Evolutionary conservation across 2,888 invertebrate species (phyloP).

Genomic region (Zelleria hepariella): DNA sequence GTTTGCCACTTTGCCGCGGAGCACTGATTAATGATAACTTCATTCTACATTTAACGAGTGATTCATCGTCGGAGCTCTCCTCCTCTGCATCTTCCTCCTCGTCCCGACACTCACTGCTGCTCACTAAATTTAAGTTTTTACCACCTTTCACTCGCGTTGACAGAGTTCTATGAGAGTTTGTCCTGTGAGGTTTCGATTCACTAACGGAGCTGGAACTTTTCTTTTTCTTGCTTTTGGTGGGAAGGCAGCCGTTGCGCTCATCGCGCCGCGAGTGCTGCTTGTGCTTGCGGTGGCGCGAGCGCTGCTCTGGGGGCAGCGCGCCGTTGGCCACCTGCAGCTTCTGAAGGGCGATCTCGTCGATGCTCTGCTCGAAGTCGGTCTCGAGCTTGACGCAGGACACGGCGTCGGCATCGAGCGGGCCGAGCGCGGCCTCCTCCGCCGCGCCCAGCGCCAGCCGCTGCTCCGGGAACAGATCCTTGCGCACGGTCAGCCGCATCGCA

Average conservation of each 20-base stretch:
- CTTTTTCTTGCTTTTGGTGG: constrained; percentile 51
- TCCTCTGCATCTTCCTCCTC: constrained; percentile 39
- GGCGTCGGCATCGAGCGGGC: constrained; percentile 38
- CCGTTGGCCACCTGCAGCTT: constrained; percentile 53
- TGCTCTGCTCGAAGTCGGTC: constrained; percentile 67
- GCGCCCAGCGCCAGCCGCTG: constrained; percentile 37
- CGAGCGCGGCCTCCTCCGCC: constrained; percentile 29
- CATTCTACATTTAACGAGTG: constrained; percentile 51
- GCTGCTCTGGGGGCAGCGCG: constrained; percentile 37
- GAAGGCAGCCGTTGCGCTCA: constrained; percentile 58
- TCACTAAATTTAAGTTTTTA: constrained; percentile 67
- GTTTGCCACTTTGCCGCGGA: constrained; percentile 61
- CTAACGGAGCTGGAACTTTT: constrained; percentile 42
- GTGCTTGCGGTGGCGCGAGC: constrained; percentile 58
- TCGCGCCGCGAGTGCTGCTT: constrained; percentile 24
- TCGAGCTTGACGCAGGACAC: constrained; percentile 60
- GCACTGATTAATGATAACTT: constrained; percentile 61
- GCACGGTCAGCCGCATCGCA: constrained; percentile 59
- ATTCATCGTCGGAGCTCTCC: constrained; percentile 63
- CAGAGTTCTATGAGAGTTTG: constrained; percentile 42
- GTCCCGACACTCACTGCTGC: constrained; percentile 62
- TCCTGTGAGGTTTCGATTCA: constrained; percentile 36
- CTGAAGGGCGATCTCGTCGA: constrained; percentile 54
- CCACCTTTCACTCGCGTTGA: constrained; percentile 61
- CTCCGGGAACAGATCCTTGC: constrained; percentile 65